Percentiles rank a stretch among this genome's conserved stretches.
Conservation (phyloP, 2,113 vertebrate species). For the Sporophila hypoxantha region DNA sequence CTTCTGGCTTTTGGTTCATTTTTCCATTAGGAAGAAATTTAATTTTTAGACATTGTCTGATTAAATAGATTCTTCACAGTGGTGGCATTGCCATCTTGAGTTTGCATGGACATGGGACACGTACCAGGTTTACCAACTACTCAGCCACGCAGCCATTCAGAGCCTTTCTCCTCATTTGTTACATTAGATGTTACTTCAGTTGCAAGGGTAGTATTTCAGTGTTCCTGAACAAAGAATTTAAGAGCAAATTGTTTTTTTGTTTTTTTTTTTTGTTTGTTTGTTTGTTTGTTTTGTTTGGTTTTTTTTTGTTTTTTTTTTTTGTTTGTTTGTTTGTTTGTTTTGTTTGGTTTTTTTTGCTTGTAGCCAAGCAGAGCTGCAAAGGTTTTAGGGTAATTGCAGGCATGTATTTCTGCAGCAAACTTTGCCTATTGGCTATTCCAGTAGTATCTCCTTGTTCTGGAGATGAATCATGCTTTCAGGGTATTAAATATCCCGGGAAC, state of each 20-base stretch:
- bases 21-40: not conserved
- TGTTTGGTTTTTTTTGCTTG: no score
- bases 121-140: not conserved
- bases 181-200: not conserved
- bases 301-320: no score
- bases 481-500: not conserved
- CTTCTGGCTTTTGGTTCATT: not conserved
- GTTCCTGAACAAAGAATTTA: not conserved
- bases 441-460: not conserved
- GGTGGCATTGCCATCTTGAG: not conserved
- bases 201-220: not conserved
- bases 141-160: not conserved
- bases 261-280: no score
- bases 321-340: no score
- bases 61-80: not conserved
- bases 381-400: not conserved
- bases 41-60: constrained; percentile 1
- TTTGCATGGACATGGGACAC: not conserved
- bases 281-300: no score
- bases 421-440: not conserved
- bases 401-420: not conserved
- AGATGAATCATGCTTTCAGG: not conserved
- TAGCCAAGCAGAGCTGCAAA: not conserved
- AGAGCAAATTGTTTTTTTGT: no score
- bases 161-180: not conserved